These are phyloP conservation scores for Lethocerus indicus DNA, from an alignment of 1,140 invertebrate genomes.

Conservation along the genomic window DNA sequence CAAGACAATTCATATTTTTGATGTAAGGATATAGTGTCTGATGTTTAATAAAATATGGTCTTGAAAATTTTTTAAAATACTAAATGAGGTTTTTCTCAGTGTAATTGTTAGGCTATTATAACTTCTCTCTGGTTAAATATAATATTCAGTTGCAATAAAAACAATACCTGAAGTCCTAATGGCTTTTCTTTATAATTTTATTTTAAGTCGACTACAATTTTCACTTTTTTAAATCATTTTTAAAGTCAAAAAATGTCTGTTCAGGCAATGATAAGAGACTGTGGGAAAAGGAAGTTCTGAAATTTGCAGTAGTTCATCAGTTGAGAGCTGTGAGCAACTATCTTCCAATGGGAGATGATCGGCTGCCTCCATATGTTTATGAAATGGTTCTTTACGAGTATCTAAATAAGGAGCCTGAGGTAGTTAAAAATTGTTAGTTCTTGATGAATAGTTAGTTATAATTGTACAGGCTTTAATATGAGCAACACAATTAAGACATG, in stretches of 20 bases:
- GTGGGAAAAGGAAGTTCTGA: conserved; percentile 89
- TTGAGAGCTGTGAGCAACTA: conserved; percentile 66
- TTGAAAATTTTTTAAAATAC: too few relatives aligned
- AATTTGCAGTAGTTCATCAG: conserved; percentile 74
- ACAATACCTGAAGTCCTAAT: too few relatives aligned
- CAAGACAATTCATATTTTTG: too few relatives aligned
- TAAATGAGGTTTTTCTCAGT: too few relatives aligned
- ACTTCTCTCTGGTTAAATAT: too few relatives aligned
- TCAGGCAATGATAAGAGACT: conserved; percentile 59
- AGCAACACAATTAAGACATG: neutral
- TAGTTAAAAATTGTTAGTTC: conserved; percentile 17
- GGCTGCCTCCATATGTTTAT: conserved; percentile 72
- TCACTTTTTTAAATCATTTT: neutral
- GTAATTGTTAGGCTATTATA: too few relatives aligned
- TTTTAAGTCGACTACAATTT: neutral
- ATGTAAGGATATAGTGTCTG: too few relatives aligned
- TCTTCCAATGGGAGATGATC: conserved; percentile 48
- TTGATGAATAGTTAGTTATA: neutral
- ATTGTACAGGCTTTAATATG: neutral
- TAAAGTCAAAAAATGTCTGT: too few relatives aligned
- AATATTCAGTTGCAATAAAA: too few relatives aligned
- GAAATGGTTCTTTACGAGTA: conserved; percentile 93
- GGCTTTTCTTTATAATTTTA: neutral
- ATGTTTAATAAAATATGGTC: too few relatives aligned
- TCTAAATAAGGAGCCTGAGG: conserved; percentile 63